These are phyloP conservation scores for Bellardia pandia DNA, from an alignment of 2,888 invertebrate species.

Conservation along the genomic window DNA sequence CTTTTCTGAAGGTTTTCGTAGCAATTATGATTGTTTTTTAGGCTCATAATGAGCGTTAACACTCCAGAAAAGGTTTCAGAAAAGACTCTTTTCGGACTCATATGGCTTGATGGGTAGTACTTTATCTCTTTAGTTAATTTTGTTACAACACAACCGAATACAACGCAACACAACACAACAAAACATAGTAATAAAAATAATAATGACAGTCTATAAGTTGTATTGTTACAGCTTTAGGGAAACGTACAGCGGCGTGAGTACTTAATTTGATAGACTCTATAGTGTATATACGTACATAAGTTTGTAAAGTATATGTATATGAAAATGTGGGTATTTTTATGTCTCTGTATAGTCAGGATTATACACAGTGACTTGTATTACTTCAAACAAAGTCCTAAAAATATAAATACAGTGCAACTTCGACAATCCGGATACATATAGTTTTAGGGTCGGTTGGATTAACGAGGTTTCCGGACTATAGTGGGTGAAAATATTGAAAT, in stretches of 20 bases:
- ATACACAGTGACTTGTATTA: not conserved
- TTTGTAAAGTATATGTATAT: not conserved
- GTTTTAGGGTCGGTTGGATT: no score
- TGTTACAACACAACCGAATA: not conserved
- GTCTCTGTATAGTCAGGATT: not conserved
- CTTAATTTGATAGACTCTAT: slow-evolving; percentile 44
- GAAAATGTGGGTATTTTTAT: not conserved
- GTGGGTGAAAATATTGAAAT: no score
- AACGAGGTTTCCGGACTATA: no score
- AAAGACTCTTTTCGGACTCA: no score
- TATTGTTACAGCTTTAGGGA: slow-evolving; percentile 14
- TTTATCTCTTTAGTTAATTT: not conserved
- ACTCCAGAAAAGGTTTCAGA: no score
- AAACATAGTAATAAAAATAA: not conserved
- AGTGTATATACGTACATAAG: not conserved
- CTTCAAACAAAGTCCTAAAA: not conserved
- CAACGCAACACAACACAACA: not conserved
- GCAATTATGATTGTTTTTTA: no score
- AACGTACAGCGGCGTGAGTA: slow-evolving; percentile 32
- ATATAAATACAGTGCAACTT: no score
- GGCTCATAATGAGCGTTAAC: no score
- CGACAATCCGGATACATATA: no score
- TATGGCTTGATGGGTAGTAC: no score
- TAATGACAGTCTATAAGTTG: slow-evolving; percentile 34
- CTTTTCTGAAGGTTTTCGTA: no score